Conservation (phyloP, 2,797 vertebrate species). For the Lutjanus campechanus region DNA sequence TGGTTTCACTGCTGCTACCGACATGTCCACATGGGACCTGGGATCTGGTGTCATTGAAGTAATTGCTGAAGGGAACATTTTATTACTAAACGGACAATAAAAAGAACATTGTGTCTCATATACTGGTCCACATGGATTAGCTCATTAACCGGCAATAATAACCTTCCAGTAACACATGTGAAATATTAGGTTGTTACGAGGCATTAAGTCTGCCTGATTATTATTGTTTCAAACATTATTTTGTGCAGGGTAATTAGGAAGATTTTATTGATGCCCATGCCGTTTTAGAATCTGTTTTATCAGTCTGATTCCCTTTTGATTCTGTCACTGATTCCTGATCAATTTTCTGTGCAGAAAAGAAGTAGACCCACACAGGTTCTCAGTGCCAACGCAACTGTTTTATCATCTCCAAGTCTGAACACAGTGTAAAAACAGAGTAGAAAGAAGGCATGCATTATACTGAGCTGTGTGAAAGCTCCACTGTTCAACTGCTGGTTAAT, state of each 20-base stretch:
- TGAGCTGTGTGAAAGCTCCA: too few species aligned
- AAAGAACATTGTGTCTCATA: conserved; percentile 16
- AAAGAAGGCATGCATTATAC: too few species aligned
- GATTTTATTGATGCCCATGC: too few species aligned
- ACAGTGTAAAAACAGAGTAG: too few species aligned
- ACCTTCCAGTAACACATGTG: background rate
- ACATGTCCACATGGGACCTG: background rate
- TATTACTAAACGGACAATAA: conserved; percentile 8
- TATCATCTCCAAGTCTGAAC: too few species aligned
- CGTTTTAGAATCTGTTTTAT: too few species aligned
- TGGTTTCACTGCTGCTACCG: conserved; percentile 5
- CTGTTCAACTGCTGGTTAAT: too few species aligned
- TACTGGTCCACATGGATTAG: conserved; percentile 2
- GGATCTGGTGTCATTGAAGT: conserved; percentile 10
- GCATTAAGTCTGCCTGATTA: conserved; percentile 5
- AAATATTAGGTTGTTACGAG: conserved; percentile 16
- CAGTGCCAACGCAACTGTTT: too few species aligned
- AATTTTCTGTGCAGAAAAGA: too few species aligned
- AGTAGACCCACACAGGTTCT: too few species aligned
- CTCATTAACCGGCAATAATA: conserved; percentile 19
- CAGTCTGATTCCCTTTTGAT: too few species aligned
- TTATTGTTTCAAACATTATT: background rate
- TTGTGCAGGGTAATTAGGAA: background rate
- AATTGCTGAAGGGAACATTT: background rate
- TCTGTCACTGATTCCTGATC: too few species aligned